phyloP scores from a whole-genome alignment of 92 coral and sea anemone species.

The Pocillopora meandrina region DNA sequence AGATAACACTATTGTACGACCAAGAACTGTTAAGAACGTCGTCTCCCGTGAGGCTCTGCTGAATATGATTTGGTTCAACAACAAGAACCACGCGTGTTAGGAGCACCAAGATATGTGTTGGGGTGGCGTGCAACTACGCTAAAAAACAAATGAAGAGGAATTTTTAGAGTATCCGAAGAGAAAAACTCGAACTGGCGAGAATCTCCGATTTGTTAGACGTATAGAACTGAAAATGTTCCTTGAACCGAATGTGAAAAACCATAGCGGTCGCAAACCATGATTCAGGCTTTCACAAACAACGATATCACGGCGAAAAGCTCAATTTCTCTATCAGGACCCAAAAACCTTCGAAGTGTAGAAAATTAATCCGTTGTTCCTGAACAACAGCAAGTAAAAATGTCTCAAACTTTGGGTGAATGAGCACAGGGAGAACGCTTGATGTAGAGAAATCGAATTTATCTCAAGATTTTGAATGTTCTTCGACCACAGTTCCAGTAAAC shows the following conservation, averaged over 20 bases:
- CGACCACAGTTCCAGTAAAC: slow-evolving; percentile 36
- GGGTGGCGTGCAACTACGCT: slow-evolving; percentile 47
- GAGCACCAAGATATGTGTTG: slow-evolving; percentile 37
- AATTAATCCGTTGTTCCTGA: slow-evolving; percentile 60
- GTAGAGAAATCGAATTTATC: slow-evolving; percentile 23
- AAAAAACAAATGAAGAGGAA: slow-evolving; percentile 29
- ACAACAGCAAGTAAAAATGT: slow-evolving; percentile 45
- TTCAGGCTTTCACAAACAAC: slow-evolving; percentile 32
- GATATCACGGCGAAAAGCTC: slow-evolving; percentile 55
- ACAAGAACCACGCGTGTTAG: slow-evolving; percentile 36
- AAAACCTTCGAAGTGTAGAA: slow-evolving; percentile 56
- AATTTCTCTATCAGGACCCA: slow-evolving; percentile 63
- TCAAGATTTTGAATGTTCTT: slow-evolving; percentile 5
- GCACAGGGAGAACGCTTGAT: slow-evolving; percentile 13
- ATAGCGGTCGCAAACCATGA: slow-evolving; percentile 10
- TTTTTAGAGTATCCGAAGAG: slow-evolving; percentile 26
- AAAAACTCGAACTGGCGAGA: slow-evolving; percentile 41
- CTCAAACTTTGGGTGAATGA: slow-evolving; percentile 30
- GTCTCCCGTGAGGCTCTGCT: slow-evolving; percentile 31
- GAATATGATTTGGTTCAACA: slow-evolving; percentile 47
- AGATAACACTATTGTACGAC: slow-evolving; percentile 32
- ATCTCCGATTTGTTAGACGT: slow-evolving; percentile 23
- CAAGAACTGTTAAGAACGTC: slow-evolving; percentile 9
- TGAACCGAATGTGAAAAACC: neutral
- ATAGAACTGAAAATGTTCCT: slow-evolving; percentile 52